phyloP scores from a whole-genome alignment of 2,888 invertebrate genomes.

The Danaus chrysippus region DNA sequence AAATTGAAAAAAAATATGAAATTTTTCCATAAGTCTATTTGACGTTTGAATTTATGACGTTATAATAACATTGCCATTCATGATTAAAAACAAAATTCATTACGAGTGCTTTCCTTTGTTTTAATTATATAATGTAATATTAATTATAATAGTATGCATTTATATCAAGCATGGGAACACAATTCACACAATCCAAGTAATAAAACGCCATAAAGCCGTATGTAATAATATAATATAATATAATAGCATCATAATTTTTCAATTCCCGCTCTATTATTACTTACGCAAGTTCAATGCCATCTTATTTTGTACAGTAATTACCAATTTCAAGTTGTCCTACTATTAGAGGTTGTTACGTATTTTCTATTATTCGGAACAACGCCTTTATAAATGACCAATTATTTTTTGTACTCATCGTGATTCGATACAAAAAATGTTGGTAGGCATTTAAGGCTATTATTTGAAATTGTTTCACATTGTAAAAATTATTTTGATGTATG shows the following conservation, averaged over 20 bases:
- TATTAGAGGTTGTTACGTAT: conserved; percentile 21
- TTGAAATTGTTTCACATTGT: not conserved
- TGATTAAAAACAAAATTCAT: too few species aligned
- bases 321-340: conserved; percentile 45
- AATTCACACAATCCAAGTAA: conserved; percentile 4
- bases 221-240: conserved; percentile 48
- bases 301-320: conserved; percentile 50
- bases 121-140: too few species aligned
- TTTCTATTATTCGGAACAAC: conserved; percentile 17
- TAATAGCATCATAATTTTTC: conserved; percentile 49
- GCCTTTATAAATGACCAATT: conserved; percentile 6
- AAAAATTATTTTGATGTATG: not conserved
- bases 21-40: too few species aligned
- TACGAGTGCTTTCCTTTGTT: too few species aligned
- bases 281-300: conserved; percentile 55
- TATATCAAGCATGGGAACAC: not conserved
- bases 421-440: not conserved
- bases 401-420: not conserved
- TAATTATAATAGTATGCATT: too few species aligned
- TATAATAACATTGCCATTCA: too few species aligned
- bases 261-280: conserved; percentile 36
- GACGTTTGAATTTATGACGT: too few species aligned
- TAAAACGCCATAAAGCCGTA: conserved; percentile 37
- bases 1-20: too few species aligned
- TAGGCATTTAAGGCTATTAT: not conserved